phyloP scores from a whole-genome alignment of 2,888 invertebrate species.

The Pseudeuparius sepicola region DNA sequence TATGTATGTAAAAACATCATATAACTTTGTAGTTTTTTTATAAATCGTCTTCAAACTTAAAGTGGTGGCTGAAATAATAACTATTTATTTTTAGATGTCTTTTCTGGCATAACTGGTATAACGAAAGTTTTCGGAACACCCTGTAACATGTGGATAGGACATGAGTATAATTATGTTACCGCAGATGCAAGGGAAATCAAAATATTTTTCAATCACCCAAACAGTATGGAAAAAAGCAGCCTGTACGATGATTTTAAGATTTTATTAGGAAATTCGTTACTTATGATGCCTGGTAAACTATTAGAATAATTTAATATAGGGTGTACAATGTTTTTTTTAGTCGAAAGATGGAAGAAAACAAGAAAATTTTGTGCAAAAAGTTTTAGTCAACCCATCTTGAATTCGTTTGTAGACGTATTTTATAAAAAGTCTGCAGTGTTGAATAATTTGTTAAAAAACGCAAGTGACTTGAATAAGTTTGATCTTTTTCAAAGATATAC shows the following conservation, averaged over 20 bases:
- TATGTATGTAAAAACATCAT: no score
- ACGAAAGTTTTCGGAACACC: slow-evolving; percentile 16
- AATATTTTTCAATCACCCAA: slow-evolving; percentile 17
- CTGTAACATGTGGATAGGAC: slow-evolving; percentile 20
- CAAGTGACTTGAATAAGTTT: slow-evolving; percentile 13
- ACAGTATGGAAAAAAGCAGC: slow-evolving; percentile 17
- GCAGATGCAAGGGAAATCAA: slow-evolving; percentile 18
- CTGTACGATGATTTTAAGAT: slow-evolving; percentile 14
- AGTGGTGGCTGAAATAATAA: no score
- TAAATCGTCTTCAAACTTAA: no score
- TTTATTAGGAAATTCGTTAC: slow-evolving; percentile 15
- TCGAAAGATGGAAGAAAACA: slow-evolving; percentile 19
- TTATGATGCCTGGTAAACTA: slow-evolving; percentile 17
- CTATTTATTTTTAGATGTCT: no score
- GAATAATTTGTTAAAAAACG: slow-evolving; percentile 17
- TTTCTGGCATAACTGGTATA: no score
- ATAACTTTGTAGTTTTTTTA: no score
- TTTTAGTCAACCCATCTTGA: slow-evolving; percentile 19
- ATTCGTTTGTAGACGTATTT: slow-evolving; percentile 18
- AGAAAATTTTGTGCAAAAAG: slow-evolving; percentile 17
- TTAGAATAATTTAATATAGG: not conserved
- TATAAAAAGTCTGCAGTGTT: slow-evolving; percentile 16
- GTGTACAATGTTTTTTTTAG: slow-evolving; percentile 12
- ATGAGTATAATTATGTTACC: slow-evolving; percentile 20
- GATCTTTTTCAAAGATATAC: slow-evolving; percentile 19